Percentiles rank a stretch among this genome's conserved stretches.
Conservation (phyloP, 2,113 vertebrate species). For the Elgaria multicarinata region DNA sequence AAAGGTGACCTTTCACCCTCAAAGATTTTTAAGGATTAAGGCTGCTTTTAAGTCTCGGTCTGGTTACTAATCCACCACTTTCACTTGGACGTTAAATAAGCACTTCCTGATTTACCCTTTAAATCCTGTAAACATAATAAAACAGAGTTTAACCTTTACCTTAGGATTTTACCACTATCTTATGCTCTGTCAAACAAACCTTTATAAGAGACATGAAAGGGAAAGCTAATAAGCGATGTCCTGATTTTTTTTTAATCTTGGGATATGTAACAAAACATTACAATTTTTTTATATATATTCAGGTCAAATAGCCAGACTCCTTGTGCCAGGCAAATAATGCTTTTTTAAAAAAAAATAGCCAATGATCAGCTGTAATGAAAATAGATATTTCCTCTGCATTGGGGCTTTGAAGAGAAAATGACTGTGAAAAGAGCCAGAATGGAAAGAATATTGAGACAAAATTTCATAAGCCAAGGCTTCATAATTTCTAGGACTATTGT, state of each 20-base stretch:
- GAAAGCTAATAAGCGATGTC: conserved; percentile 83
- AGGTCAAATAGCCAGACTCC: conserved; percentile 69
- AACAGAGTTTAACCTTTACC: conserved; percentile 88
- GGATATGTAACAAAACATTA: conserved; percentile 82
- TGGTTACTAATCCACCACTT: conserved; percentile 88
- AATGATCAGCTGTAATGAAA: conserved; percentile 74
- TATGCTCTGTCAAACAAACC: conserved; percentile 77
- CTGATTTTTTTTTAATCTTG: conserved; percentile 73
- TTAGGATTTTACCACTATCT: conserved; percentile 84
- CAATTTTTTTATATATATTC: conserved; percentile 84
- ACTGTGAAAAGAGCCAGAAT: conserved; percentile 68
- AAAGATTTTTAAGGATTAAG: conserved; percentile 94
- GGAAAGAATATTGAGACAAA: conserved; percentile 62
- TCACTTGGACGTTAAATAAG: conserved; percentile 88
- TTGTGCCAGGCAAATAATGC: conserved; percentile 70
- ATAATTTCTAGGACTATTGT: conserved; percentile 61
- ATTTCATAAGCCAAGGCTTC: conserved; percentile 71
- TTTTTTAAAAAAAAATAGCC: conserved; percentile 24
- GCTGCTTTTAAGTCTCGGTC: conserved; percentile 85
- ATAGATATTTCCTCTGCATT: conserved; percentile 73
- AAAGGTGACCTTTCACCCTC: conserved; percentile 91
- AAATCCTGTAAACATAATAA: conserved; percentile 88
- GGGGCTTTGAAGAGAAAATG: conserved; percentile 51
- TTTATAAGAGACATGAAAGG: conserved; percentile 76
- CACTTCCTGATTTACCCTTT: conserved; percentile 85